A percentile compares a stretch with the other conserved stretches of the same genome.
These are phyloP conservation scores for Trachemys scripta DNA, from an alignment of 2,113 vertebrate species.

Conservation along the genomic window DNA sequence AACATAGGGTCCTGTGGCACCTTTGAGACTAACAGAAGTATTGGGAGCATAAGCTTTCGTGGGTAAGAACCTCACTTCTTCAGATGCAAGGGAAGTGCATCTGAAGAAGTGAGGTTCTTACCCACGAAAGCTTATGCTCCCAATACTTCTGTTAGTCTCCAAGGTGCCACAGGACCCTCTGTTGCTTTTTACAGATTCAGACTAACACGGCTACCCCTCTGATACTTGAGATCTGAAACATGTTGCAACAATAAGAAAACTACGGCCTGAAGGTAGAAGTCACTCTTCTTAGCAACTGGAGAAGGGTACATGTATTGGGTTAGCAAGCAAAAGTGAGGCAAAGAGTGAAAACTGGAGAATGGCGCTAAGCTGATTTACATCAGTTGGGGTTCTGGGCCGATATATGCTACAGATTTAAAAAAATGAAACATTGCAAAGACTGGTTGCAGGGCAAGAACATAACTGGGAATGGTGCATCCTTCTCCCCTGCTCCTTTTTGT, in stretches of 20 bases:
- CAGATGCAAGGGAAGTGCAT: too few species aligned
- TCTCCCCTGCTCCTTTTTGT: background rate
- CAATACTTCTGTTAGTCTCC: too few species aligned
- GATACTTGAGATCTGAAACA: background rate
- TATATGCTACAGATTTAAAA: background rate
- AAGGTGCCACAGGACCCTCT: too few species aligned
- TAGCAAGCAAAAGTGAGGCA: background rate
- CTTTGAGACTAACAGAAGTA: too few species aligned
- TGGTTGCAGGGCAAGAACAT: background rate
- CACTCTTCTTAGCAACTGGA: background rate
- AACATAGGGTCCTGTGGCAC: too few species aligned
- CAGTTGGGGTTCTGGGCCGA: background rate
- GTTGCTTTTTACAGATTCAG: too few species aligned
- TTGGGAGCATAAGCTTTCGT: too few species aligned
- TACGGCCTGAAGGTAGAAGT: background rate
- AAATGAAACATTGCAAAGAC: background rate
- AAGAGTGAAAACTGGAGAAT: background rate
- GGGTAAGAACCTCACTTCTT: too few species aligned
- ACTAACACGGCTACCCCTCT: too few species aligned
- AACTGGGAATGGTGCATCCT: background rate
- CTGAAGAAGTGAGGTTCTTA: too few species aligned
- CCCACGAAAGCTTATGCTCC: too few species aligned
- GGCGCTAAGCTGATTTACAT: background rate
- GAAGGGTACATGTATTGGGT: background rate
- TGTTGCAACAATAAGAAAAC: background rate